Conservation (phyloP, 2,888 invertebrate genomes). For the Helicoverpa assulta region DNA sequence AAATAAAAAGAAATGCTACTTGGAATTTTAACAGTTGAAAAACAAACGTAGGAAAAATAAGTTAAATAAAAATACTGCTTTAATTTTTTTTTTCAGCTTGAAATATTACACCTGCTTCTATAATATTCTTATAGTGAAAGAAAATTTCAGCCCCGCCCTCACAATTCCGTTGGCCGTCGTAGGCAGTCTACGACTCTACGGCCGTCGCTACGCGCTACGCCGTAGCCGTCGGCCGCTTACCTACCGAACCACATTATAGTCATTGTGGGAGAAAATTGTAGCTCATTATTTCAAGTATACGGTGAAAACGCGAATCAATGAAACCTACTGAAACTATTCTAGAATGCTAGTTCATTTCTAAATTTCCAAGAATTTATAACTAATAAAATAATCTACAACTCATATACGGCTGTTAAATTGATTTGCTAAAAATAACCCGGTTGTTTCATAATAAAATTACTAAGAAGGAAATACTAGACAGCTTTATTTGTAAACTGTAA, state of each 20-base stretch:
- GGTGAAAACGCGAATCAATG: constrained; percentile 2
- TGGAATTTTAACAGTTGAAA: not conserved
- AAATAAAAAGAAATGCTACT: not conserved
- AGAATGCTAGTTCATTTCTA: not conserved
- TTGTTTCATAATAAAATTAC: not conserved
- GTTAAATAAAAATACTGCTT: too few species aligned
- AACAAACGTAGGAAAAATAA: too few species aligned
- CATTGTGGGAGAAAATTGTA: constrained; percentile 26
- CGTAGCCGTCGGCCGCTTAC: constrained; percentile 59
- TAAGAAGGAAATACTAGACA: not conserved
- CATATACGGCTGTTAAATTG: not conserved
- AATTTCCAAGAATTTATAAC: not conserved
- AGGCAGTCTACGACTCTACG: constrained; percentile 40
- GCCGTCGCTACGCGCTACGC: constrained; percentile 53
- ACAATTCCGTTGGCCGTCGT: constrained; percentile 24
- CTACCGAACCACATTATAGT: constrained; percentile 24
- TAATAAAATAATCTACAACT: not conserved
- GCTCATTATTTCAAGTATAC: constrained; percentile 34
- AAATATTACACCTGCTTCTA: not conserved
- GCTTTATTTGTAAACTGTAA: not conserved
- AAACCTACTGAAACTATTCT: constrained; percentile 5
- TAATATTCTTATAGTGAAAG: not conserved
- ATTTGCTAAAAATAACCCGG: not conserved
- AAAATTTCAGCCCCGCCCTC: constrained; percentile 28
- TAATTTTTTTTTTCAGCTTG: too few species aligned